phyloP scores from a whole-genome alignment of 2,113 vertebrate genomes.

The Sardina pilchardus region DNA sequence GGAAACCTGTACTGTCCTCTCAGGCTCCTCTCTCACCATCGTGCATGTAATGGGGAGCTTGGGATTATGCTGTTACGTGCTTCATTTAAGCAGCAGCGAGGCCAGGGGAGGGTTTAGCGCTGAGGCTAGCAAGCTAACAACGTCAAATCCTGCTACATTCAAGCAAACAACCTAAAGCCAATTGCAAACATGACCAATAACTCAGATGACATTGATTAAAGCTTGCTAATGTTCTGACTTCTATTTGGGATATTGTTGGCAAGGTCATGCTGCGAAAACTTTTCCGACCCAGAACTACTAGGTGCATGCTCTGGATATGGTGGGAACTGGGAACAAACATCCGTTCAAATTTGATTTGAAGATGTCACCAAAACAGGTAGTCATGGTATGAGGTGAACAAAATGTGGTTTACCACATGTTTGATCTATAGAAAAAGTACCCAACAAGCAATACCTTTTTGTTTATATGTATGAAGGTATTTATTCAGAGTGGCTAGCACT shows the following conservation, averaged over 20 bases:
- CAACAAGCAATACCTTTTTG: not conserved
- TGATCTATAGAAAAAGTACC: not conserved
- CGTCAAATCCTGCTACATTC: not conserved
- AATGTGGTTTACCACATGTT: not conserved
- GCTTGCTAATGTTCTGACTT: not conserved
- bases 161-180: not conserved
- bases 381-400: not conserved
- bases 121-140: not conserved
- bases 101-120: not conserved
- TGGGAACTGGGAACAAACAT: no score
- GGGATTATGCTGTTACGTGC: not conserved
- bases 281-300: not conserved
- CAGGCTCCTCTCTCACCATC: not conserved
- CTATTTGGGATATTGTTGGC: not conserved
- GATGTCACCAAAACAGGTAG: not conserved
- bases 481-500: not conserved
- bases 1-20: slow-evolving; percentile 36
- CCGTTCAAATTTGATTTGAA: no score
- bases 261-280: not conserved
- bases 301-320: no score
- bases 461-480: not conserved
- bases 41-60: slow-evolving; percentile 27
- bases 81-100: not conserved
- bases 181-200: not conserved
- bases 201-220: not conserved